Base-by-base conservation (phyloP, 2,113 vertebrate species). In the Camelus dromedarius region DNA sequence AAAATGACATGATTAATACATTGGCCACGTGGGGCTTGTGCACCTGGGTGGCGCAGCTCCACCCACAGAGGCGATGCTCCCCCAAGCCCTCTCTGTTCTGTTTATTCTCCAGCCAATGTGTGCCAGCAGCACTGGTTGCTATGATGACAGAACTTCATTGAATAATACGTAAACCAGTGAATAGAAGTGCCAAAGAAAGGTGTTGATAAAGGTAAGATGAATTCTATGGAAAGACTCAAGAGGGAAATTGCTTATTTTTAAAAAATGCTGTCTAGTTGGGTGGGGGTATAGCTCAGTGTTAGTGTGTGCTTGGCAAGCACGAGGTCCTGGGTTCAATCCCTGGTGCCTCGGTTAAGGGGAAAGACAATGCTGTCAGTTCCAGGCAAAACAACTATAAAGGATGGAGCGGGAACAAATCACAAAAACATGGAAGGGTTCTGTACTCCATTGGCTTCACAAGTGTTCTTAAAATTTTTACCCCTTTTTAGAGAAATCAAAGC, bases 151-250 rank as follows among this genome's bases (percentile, higher is more conserved):
- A 38, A 38, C 42, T 24, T 30, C 50, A n/a, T n/a, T n/a, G 24
- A 89, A 26, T 58, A 19, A 48, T 8, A 12, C 7, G 30, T 14
- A 75, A 84, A 62, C n/a, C 82, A 67, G 2, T 73, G 58, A 81
- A 73, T 38, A 3, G 2, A 38, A 32, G n/a, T 46, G 24, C 73
- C 50, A 90, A 22, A 52, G 32, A 72, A 76, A 50, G 24, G 5
- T 69, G 26, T 56, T 48, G 32, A 52, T 94, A 30, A 58, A 69
- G 75, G 67, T 30, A 26, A 30, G 22, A 26, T n/a, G 30, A 80
- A 88, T 70, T 86, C 50, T 87, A 69, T 62, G 26, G 38, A 54
- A 82, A 82, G 32, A 67, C 38, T 77, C 24, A 58, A 72, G 52
- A 52, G 12, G n/a, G 52, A 93, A 48, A 60, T n/a, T 50, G 14